phyloP scores from a whole-genome alignment of 2,113 vertebrate genomes.

The Psittacula cyanocephala region DNA sequence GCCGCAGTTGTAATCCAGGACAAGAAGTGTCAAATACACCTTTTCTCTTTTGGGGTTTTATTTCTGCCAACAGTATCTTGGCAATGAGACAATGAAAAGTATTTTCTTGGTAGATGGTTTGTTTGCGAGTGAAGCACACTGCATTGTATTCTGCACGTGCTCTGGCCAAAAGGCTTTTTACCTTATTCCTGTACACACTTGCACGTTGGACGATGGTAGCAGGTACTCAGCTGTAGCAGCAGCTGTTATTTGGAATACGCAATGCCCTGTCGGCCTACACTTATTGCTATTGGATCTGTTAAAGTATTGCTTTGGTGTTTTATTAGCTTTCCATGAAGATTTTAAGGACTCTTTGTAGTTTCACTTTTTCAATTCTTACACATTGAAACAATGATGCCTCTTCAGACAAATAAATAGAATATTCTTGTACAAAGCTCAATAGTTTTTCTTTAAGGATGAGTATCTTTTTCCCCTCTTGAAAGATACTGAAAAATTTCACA shows the following conservation, averaged over 20 bases:
- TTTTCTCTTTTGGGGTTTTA: neutral
- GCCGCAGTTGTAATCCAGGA: neutral
- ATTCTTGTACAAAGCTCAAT: neutral
- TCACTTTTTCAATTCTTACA: neutral
- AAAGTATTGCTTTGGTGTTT: neutral
- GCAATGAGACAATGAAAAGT: neutral
- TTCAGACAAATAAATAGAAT: neutral
- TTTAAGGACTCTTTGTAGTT: neutral
- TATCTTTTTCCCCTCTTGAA: neutral
- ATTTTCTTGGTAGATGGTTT: neutral
- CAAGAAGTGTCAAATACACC: neutral
- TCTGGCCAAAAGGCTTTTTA: neutral
- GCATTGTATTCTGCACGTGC: neutral
- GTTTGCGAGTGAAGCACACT: neutral
- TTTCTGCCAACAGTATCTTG: neutral
- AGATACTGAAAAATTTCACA: neutral
- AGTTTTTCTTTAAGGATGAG: neutral
- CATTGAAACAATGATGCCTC: neutral
- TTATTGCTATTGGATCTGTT: neutral
- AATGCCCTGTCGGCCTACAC: neutral
- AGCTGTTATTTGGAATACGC: neutral
- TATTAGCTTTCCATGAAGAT: neutral
- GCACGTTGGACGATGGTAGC: fast-evolving
- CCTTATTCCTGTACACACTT: neutral
- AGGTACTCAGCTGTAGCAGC: neutral